A percentile compares a stretch with the other conserved stretches of the same genome.
Evolutionary conservation across 2,888 invertebrate species (phyloP).

Genomic region (Netelia melanura): DNA sequence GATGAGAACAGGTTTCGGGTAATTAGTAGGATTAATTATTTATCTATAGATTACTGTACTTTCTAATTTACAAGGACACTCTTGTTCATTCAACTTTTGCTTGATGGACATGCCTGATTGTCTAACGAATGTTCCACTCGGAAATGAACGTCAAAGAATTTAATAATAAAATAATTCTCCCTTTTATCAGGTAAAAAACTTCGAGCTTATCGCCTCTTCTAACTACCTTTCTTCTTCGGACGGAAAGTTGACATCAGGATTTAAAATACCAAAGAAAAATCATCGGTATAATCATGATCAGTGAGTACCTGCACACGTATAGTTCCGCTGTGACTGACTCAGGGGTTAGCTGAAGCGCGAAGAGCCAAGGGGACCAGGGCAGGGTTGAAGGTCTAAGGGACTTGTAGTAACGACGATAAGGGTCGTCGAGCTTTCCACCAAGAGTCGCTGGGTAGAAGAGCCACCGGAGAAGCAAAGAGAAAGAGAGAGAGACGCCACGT

Average conservation of each 20-base stretch:
- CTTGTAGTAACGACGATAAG: conserved; percentile 66
- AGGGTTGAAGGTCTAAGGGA: conserved; percentile 59
- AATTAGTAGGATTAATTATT: conserved; percentile 71
- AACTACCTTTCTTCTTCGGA: neutral
- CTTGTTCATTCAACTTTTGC: neutral
- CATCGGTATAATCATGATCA: neutral
- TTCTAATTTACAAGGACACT: neutral
- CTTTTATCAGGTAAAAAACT: neutral
- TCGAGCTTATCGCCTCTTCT: neutral
- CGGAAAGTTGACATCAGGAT: neutral
- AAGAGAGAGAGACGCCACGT: conserved; percentile 73
- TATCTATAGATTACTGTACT: conserved; percentile 42
- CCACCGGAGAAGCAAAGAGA: conserved; percentile 38
- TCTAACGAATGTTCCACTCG: neutral
- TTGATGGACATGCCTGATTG: neutral
- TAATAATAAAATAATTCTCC: too few species aligned
- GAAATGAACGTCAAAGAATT: too few species aligned
- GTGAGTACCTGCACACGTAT: neutral
- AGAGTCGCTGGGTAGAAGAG: conserved; percentile 66
- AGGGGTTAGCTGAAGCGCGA: conserved; percentile 63
- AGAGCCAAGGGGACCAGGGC: conserved; percentile 57
- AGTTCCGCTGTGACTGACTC: conserved; percentile 28
- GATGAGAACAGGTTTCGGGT: conserved; percentile 59
- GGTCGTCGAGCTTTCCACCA: conserved; percentile 71
- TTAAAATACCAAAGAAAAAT: neutral